phyloP scores from a whole-genome alignment of 2,888 invertebrate species.

The Drosophila limbata region DNA sequence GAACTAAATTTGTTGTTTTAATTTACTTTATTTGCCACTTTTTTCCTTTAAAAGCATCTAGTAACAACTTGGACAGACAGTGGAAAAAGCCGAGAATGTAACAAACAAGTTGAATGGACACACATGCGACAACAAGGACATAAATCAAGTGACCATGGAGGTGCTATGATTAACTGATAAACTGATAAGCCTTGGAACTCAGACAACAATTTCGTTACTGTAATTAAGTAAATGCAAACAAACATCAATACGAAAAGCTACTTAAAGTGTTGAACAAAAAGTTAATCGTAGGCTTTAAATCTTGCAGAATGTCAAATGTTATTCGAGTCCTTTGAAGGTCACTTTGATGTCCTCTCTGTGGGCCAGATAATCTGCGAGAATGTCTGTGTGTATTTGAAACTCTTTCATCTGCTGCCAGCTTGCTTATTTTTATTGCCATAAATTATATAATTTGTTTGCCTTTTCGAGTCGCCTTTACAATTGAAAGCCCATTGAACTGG shows the following conservation, averaged over 20 bases:
- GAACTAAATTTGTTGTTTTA: too few relatives aligned
- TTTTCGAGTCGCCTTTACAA: constrained; percentile 52
- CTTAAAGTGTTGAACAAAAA: constrained; percentile 4
- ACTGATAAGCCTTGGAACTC: neutral
- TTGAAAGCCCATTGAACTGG: constrained; percentile 58
- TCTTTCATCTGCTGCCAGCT: constrained; percentile 26
- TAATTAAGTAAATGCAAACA: neutral
- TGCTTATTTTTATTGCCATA: constrained; percentile 50
- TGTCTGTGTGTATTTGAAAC: neutral
- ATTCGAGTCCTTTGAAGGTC: constrained; percentile 31
- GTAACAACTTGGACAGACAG: too few relatives aligned
- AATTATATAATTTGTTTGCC: constrained; percentile 73
- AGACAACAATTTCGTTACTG: neutral
- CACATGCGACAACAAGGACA: neutral
- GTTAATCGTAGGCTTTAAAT: constrained; percentile 11
- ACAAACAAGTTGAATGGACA: neutral
- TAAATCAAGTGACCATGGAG: constrained; percentile 5
- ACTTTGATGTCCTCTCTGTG: constrained; percentile 9
- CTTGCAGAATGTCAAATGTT: constrained; percentile 34
- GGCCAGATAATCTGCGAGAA: neutral
- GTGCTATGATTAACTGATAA: neutral
- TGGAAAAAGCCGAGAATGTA: too few relatives aligned
- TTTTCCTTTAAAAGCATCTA: too few relatives aligned
- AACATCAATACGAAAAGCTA: neutral
- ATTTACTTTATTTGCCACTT: too few relatives aligned